Conservation (phyloP, 2,113 vertebrate genomes). For the Pleuronectes platessa region DNA sequence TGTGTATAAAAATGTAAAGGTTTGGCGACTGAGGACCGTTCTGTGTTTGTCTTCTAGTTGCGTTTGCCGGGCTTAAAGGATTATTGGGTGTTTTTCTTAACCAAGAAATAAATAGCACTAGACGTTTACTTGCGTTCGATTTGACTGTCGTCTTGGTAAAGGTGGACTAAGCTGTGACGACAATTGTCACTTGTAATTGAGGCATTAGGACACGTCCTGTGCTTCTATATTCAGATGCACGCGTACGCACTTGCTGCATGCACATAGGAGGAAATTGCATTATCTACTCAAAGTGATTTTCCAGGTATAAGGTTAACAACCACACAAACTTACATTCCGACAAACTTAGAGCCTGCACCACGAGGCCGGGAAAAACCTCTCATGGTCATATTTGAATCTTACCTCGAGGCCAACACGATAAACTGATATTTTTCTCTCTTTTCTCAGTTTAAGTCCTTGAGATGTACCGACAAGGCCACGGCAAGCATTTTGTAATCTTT, state of each 20-base stretch:
- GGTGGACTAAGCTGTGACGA: constrained; percentile 59
- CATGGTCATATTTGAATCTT: constrained; percentile 28
- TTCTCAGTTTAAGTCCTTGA: constrained; percentile 9
- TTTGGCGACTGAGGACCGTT: constrained; percentile 17
- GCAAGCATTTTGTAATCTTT: neutral
- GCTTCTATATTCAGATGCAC: constrained; percentile 47
- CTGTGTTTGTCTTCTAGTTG: neutral
- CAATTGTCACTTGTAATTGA: constrained; percentile 34
- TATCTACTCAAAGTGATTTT: constrained; percentile 20
- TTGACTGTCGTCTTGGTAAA: constrained; percentile 25
- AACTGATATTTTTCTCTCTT: constrained; percentile 14
- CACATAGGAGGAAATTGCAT: constrained; percentile 29
- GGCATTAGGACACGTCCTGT: constrained; percentile 8
- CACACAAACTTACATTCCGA: neutral
- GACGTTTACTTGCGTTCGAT: constrained; percentile 64
- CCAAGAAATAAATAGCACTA: constrained; percentile 56
- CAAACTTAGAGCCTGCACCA: neutral
- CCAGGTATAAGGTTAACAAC: constrained; percentile 14
- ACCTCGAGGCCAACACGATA: constrained; percentile 11
- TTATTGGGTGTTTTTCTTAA: constrained; percentile 42
- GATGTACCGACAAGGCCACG: neutral
- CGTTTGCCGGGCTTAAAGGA: constrained; percentile 64
- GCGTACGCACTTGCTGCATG: constrained; percentile 49
- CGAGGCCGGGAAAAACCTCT: constrained; percentile 5
- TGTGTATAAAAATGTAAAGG: constrained; percentile 42